Conservation (phyloP, 2,113 vertebrate species). For the Eurystomus gularis region DNA sequence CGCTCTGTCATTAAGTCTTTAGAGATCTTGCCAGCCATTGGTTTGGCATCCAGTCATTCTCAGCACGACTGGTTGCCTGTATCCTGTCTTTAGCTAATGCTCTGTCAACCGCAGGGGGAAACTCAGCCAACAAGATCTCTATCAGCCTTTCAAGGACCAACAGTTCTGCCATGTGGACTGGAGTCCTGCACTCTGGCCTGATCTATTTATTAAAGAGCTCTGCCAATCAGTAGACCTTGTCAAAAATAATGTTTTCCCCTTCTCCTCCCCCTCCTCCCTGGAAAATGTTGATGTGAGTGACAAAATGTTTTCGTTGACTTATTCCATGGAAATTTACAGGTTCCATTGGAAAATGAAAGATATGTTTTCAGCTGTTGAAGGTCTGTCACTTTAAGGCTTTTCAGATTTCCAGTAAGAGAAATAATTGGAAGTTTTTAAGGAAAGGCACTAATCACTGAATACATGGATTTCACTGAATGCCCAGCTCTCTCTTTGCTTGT, state of each 20-base stretch:
- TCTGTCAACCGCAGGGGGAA: slow-evolving; percentile 56
- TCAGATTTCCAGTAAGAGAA: neutral
- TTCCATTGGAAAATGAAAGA: slow-evolving; percentile 22
- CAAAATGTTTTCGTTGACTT: slow-evolving; percentile 26
- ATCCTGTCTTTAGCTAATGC: slow-evolving; percentile 66
- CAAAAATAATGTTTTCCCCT: slow-evolving; percentile 51
- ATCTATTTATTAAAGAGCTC: slow-evolving; percentile 57
- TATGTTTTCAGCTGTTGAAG: neutral
- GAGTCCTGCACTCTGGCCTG: slow-evolving; percentile 11
- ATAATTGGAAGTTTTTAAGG: neutral
- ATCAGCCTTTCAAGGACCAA: slow-evolving; percentile 67
- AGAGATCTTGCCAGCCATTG: slow-evolving; percentile 59
- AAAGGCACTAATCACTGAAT: neutral
- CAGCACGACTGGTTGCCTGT: slow-evolving; percentile 61
- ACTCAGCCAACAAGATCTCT: slow-evolving; percentile 59
- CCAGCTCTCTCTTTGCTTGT: neutral
- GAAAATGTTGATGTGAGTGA: slow-evolving; percentile 41
- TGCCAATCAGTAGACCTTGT: slow-evolving; percentile 62
- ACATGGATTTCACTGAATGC: neutral
- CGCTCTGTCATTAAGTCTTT: slow-evolving; percentile 41
- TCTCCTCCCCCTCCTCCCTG: slow-evolving; percentile 19
- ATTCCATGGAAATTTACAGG: slow-evolving; percentile 50
- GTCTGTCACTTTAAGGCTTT: neutral
- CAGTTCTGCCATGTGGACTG: slow-evolving; percentile 34
- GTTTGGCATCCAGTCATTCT: slow-evolving; percentile 60